Evolutionary conservation across 2,797 vertebrate genomes (phyloP), one percentile per base, ranked within the genome.

Genomic region (Parambassis ranga): DNA sequence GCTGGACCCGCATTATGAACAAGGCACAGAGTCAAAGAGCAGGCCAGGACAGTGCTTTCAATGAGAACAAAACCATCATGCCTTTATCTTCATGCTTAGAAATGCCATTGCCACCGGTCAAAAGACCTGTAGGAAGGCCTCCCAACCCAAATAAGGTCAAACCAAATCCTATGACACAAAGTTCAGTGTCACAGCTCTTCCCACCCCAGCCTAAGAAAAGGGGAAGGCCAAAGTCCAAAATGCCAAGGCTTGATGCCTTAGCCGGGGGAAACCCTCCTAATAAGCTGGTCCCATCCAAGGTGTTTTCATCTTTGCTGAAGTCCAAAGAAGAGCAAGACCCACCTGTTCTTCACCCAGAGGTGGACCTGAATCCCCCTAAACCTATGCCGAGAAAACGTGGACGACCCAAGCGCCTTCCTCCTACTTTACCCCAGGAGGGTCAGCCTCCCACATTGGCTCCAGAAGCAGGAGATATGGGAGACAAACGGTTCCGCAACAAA

Each of bases 251-350:
- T 0, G 96, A 98, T 39, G 94, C 92, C 26, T 94, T 94, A 1
- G 39, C 74, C 4, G 95, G 92, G 18, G 96, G 96, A 14, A 87
- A 89, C 55, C 91, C 92, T 51, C 89, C 94, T 42, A 91, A 94
- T 16, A 98, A 98, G 68, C 88, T 96, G 42, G 90, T 91, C n/a
- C 93, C 95, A 7, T 96, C 94, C 0, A 98, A 98, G 90, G 94
- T 96, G 13, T 96, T 94, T 59, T 96, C 96, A 3, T 90, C 94
- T 44, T 92, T 95, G 62, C 91, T 96, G 1, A 98, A 96, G 44
- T 94, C 93, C 74, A 96, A 97, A 85, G 97, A 98, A 79, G 93
- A 94, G 71, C 96, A 95, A 75, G 98, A 98, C 46, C 98, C 98
- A 23, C 98, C 98, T 7, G 92, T 99, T 79, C 91, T 99, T 85